These are phyloP conservation scores for Plectropomus leopardus DNA, from an alignment of 2,113 vertebrate genomes.

Conservation along the genomic window DNA sequence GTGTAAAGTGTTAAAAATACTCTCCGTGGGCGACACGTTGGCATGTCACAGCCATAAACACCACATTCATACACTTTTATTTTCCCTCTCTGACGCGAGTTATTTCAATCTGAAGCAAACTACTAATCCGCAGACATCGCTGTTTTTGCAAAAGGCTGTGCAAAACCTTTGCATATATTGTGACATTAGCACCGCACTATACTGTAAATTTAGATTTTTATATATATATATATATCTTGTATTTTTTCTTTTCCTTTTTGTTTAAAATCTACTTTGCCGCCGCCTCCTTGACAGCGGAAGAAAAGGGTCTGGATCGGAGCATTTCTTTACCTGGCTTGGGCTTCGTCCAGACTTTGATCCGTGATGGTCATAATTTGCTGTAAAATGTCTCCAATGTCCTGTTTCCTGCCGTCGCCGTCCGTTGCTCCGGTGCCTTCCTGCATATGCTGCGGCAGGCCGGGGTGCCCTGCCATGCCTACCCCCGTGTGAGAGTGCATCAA, in stretches of 20 bases:
- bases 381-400: conserved; percentile 99
- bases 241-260: not conserved
- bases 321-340: conserved; percentile 94
- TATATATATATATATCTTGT: not conserved
- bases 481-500: conserved; percentile 96
- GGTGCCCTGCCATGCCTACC: conserved; percentile 95
- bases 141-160: too few relatives aligned
- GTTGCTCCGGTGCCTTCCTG: conserved; percentile 91
- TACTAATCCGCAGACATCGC: conserved; percentile 9
- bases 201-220: not conserved
- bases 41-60: not conserved
- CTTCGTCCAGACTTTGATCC: conserved; percentile 98
- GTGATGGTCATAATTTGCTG: conserved; percentile 99
- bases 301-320: not conserved
- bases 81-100: not conserved
- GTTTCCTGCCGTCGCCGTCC: conserved; percentile 95
- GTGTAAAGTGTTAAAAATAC: conserved; percentile 17
- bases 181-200: not conserved
- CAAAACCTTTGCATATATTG: not conserved
- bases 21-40: conserved; percentile 8
- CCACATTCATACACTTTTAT: conserved; percentile 28
- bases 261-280: conserved; percentile 26
- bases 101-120: conserved; percentile 23
- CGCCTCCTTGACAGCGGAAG: conserved; percentile 11
- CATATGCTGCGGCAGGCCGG: conserved; percentile 96